Evolutionary conservation across 1,140 invertebrate species (phyloP).

Genomic region (Rhysida immarginata): DNA sequence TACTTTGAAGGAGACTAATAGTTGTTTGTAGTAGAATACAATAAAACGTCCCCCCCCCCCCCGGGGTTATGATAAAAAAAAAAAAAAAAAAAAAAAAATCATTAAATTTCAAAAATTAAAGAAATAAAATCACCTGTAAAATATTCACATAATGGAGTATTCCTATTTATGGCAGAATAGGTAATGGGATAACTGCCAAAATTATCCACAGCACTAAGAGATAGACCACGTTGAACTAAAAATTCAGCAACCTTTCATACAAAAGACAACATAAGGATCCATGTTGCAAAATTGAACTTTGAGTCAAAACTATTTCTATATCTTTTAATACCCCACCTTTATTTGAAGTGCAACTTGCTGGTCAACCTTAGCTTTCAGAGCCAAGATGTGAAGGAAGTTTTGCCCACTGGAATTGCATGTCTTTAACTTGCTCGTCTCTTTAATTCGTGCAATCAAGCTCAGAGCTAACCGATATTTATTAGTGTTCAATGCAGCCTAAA

Average conservation of each 20-base stretch:
- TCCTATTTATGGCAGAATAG: constrained; percentile 30
- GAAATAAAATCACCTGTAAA: constrained; percentile 26
- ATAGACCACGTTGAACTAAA: constrained; percentile 24
- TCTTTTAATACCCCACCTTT: constrained; percentile 26
- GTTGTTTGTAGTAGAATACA: too few relatives aligned
- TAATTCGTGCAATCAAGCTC: constrained; percentile 26
- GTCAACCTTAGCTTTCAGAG: constrained; percentile 19
- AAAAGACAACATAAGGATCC: too few relatives aligned
- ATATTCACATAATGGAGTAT: constrained; percentile 24
- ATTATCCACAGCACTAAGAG: constrained; percentile 23
- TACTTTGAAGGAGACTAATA: too few relatives aligned
- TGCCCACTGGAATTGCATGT: constrained; percentile 18
- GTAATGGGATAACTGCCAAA: constrained; percentile 29
- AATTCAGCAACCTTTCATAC: constrained; percentile 24
- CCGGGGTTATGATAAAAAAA: too few relatives aligned
- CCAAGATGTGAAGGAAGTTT: constrained; percentile 30
- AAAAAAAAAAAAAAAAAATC: not conserved
- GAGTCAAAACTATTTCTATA: too few relatives aligned
- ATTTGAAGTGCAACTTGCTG: constrained; percentile 21
- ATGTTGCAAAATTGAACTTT: too few relatives aligned
- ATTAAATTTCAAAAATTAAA: constrained; percentile 6
- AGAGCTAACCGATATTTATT: constrained; percentile 31
- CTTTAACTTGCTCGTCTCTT: constrained; percentile 8
- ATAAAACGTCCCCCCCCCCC: not conserved
- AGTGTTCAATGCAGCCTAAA: constrained; percentile 29